Conservation (phyloP, 1,140 invertebrate genomes). For the Bombus polaris region DNA sequence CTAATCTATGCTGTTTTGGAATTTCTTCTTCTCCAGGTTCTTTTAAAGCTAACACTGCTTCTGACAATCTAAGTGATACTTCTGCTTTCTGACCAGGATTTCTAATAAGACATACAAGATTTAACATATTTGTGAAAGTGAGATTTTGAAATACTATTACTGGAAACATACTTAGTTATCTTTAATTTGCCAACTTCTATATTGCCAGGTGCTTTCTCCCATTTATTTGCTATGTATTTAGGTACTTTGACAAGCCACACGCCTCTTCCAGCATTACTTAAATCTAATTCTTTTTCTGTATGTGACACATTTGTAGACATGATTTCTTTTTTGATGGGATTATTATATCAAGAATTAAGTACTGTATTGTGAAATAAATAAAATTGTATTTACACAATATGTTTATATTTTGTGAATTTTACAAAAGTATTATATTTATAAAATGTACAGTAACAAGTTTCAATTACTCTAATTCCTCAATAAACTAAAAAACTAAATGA, state of each 20-base stretch:
- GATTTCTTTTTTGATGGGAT: not conserved
- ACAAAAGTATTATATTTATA: not conserved
- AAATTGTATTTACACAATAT: not conserved
- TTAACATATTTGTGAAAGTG: not conserved
- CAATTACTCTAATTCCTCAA: not conserved
- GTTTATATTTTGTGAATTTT: not conserved
- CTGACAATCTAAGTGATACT: slow-evolving; percentile 87
- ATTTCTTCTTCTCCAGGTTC: slow-evolving; percentile 88
- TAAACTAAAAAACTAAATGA: not conserved
- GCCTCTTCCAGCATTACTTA: slow-evolving; percentile 93
- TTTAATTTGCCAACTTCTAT: slow-evolving; percentile 91
- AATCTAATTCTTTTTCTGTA: slow-evolving; percentile 90
- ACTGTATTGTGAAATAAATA: not conserved
- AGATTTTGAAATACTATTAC: not conserved
- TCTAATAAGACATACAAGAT: slow-evolving; percentile 65
- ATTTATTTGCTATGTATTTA: slow-evolving; percentile 96
- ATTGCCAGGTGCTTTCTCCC: slow-evolving; percentile 91
- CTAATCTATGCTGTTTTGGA: slow-evolving; percentile 94
- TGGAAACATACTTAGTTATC: slow-evolving; percentile 86
- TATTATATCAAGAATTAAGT: not conserved
- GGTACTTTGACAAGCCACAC: slow-evolving; percentile 99
- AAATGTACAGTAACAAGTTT: not conserved
- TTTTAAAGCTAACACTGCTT: slow-evolving; percentile 88
- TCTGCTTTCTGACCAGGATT: slow-evolving; percentile 87
- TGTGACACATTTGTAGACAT: slow-evolving; percentile 80